Conservation (phyloP, 2,888 invertebrate genomes). For the Leptura quadrifasciata region DNA sequence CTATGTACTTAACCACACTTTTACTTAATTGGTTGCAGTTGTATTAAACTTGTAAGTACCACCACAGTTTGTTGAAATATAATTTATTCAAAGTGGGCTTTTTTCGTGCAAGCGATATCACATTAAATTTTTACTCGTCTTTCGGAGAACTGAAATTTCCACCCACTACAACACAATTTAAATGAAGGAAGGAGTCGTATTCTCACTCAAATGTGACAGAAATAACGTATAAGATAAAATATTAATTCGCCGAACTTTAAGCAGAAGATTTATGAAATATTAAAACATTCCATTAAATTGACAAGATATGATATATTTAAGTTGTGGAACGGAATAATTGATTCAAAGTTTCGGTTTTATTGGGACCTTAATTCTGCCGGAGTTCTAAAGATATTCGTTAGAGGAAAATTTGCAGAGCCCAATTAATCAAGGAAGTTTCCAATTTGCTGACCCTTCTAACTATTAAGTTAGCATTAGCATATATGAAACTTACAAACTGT, state of each 20-base stretch:
- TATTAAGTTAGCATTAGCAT: constrained; percentile 12
- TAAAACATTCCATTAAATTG: constrained; percentile 30
- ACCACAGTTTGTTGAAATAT: no score
- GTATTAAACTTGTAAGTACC: no score
- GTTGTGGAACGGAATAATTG: constrained; percentile 29
- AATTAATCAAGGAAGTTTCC: constrained; percentile 40
- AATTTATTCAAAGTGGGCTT: no score
- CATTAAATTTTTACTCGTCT: constrained; percentile 8
- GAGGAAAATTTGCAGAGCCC: constrained; percentile 25
- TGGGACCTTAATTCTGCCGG: constrained; percentile 11
- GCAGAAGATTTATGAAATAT: constrained; percentile 24
- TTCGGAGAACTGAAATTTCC: not conserved
- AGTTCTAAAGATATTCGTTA: constrained; percentile 4
- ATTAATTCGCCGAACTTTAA: constrained; percentile 14
- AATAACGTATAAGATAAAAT: constrained; percentile 26
- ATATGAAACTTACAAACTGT: constrained; percentile 35
- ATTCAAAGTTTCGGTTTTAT: constrained; percentile 25
- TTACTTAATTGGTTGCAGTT: no score
- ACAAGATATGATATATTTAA: constrained; percentile 23
- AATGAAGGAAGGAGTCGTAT: constrained; percentile 8
- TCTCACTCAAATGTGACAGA: constrained; percentile 5
- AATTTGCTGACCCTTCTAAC: constrained; percentile 34
- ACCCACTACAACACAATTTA: constrained; percentile 11
- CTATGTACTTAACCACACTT: no score
- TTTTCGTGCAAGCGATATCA: not conserved